phyloP scores from a whole-genome alignment of 37 sponge, comb jelly and placozoan species.

The Aplysina aerophoba region DNA sequence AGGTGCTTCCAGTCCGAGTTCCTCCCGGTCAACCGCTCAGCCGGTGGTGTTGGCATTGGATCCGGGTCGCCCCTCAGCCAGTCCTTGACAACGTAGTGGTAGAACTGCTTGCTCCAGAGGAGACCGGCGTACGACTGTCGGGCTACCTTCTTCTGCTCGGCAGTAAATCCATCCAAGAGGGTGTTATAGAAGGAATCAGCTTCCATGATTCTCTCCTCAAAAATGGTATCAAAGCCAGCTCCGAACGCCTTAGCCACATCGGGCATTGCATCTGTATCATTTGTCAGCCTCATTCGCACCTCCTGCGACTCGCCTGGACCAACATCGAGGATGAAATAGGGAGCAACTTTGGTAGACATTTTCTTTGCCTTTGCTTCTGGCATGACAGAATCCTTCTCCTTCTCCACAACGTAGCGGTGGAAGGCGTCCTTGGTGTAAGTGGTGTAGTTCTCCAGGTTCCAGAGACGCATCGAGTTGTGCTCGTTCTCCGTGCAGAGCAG shows the following conservation, averaged over 20 bases:
- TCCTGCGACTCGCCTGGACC: constrained; percentile 51
- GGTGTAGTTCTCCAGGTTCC: constrained; percentile 70
- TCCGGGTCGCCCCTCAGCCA: constrained; percentile 91
- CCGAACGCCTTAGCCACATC: constrained; percentile 58
- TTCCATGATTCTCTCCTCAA: constrained; percentile 65
- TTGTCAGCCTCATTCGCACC: constrained; percentile 69
- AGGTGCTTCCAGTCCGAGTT: constrained; percentile 94
- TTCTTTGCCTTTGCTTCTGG: constrained; percentile 82
- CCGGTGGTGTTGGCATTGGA: constrained; percentile 48
- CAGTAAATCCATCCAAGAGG: constrained; percentile 34
- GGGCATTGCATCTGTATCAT: constrained; percentile 31
- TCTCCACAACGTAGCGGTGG: constrained; percentile 79
- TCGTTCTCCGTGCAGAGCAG: constrained; percentile 97
- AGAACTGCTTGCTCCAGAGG: constrained; percentile 97
- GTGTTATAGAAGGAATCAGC: constrained; percentile 80
- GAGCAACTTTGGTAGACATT: constrained; percentile 80
- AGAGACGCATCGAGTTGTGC: constrained; percentile 77
- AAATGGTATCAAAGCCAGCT: constrained; percentile 54
- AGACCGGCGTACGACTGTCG: constrained; percentile 94
- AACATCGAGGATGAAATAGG: constrained; percentile 78
- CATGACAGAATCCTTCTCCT: constrained; percentile 76
- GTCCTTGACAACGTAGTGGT: constrained; percentile 89
- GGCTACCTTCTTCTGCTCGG: constrained; percentile 65
- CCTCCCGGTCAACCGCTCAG: constrained; percentile 55
- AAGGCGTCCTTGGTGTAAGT: constrained; percentile 91